Evolutionary conservation across 2,797 vertebrate species (phyloP).

Genomic region (Myotis findleyi): DNA sequence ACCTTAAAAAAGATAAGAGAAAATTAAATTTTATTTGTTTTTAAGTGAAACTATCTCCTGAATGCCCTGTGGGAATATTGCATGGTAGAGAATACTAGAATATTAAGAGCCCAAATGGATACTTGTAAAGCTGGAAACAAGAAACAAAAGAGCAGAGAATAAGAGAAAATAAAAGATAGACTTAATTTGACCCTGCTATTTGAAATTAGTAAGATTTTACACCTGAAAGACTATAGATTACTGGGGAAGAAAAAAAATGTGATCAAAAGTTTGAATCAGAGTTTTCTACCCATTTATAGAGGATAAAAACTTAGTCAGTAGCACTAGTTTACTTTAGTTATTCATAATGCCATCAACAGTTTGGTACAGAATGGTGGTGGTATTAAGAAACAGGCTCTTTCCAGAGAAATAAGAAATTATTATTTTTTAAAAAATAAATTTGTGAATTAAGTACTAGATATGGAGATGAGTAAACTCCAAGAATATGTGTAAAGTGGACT

Average conservation of each 20-base stretch:
- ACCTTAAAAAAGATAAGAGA: background rate
- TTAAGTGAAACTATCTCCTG: background rate
- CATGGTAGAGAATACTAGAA: background rate
- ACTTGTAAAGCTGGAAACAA: background rate
- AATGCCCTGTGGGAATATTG: background rate
- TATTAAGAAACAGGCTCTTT: background rate
- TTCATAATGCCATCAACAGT: background rate
- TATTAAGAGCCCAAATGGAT: background rate
- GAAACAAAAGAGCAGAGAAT: background rate
- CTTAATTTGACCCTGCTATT: background rate
- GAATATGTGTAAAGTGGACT: background rate
- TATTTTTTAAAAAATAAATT: background rate
- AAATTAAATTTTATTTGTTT: background rate
- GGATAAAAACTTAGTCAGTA: background rate
- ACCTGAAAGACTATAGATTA: background rate
- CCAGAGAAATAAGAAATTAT: background rate
- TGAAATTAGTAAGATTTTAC: background rate
- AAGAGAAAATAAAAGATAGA: background rate
- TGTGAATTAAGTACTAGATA: background rate
- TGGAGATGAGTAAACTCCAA: background rate
- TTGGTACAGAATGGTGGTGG: background rate
- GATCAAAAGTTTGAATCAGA: background rate
- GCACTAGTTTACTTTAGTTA: background rate
- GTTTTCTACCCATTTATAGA: background rate
- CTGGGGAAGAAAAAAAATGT: background rate